A percentile compares a stretch with the other conserved stretches of the same genome.
These are phyloP conservation scores for Drosophila sordidula DNA, from an alignment of 2,888 invertebrate genomes.

Conservation along the genomic window DNA sequence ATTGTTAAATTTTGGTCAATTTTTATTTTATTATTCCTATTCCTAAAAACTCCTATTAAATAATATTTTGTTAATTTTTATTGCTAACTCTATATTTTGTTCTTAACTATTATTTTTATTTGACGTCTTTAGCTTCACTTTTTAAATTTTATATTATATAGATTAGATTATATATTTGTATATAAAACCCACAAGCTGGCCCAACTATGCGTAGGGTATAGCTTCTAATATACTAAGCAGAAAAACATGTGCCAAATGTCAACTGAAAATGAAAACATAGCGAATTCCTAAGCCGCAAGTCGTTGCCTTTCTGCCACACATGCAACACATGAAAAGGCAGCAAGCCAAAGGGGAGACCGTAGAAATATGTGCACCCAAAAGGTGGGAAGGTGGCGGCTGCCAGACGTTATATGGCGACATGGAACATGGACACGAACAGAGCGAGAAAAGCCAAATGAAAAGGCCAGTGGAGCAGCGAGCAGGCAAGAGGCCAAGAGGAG, in stretches of 20 bases:
- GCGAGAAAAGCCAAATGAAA: conserved; percentile 26
- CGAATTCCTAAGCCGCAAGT: conserved; percentile 48
- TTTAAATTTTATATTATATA: no score
- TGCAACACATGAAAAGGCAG: conserved; percentile 21
- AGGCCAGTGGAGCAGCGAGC: conserved; percentile 11
- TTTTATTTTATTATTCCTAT: no score
- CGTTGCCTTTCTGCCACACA: conserved; percentile 31
- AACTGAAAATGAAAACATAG: conserved; percentile 65
- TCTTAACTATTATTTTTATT: no score
- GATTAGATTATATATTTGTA: no score
- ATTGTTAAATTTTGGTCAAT: no score
- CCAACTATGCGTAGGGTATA: conserved; percentile 7
- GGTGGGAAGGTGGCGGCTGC: conserved; percentile 33
- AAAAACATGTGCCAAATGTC: conserved; percentile 60
- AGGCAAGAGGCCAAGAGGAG: background rate
- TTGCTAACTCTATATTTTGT: no score
- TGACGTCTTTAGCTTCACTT: no score
- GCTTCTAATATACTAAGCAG: background rate
- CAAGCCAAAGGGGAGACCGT: conserved; percentile 20
- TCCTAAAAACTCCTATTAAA: no score
- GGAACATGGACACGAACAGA: conserved; percentile 56
- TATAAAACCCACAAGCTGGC: background rate
- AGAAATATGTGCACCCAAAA: conserved; percentile 40
- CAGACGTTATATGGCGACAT: conserved; percentile 54
- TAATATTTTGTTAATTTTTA: no score